phyloP scores from a whole-genome alignment of 2,113 vertebrate species.

The Hippocampus mohnikei region DNA sequence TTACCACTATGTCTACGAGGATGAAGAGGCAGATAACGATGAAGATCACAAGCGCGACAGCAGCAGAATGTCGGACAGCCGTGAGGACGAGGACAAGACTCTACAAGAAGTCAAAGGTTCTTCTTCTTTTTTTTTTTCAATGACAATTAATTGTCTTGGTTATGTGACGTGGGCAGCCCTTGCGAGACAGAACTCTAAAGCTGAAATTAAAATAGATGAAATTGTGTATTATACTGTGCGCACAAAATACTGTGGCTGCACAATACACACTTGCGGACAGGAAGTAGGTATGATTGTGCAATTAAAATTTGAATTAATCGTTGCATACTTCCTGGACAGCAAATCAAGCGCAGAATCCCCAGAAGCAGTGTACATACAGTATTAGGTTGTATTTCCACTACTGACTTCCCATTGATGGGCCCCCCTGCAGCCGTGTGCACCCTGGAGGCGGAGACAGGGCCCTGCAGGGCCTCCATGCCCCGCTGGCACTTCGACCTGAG shows the following conservation, averaged over 20 bases:
- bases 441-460: conserved; percentile 91
- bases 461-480: conserved; percentile 90
- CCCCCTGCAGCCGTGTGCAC: conserved; percentile 88
- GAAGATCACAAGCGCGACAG: conserved; percentile 81
- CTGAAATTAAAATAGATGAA: neutral
- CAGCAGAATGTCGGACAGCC: conserved; percentile 60
- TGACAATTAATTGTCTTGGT: neutral
- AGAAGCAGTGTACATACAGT: no score
- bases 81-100: conserved; percentile 73
- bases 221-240: no score
- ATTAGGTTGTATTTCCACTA: neutral
- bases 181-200: neutral
- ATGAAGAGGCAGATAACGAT: conserved; percentile 79
- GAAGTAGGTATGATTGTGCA: no score
- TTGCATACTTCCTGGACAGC: no score
- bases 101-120: conserved; percentile 88
- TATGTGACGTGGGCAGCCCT: neutral
- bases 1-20: conserved; percentile 80
- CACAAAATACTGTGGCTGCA: no score
- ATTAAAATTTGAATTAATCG: no score
- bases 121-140: conserved; percentile 34
- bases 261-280: no score
- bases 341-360: no score
- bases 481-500: conserved; percentile 93
- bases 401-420: neutral